These are phyloP conservation scores for Hippolais icterina DNA, from an alignment of 2,113 vertebrate species.

Conservation along the genomic window DNA sequence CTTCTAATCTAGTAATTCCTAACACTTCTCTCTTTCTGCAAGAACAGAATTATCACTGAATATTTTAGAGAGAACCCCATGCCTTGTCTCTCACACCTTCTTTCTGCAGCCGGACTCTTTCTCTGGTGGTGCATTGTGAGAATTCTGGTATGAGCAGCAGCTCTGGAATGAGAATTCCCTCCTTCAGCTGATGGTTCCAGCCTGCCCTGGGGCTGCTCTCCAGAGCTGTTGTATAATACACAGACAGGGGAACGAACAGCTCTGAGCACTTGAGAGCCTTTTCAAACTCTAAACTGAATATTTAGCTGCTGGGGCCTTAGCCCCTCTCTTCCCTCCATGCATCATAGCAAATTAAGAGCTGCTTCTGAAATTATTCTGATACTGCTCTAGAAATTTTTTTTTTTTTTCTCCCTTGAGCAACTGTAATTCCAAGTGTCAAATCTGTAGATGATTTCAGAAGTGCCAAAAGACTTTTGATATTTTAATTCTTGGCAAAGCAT, in stretches of 20 bases:
- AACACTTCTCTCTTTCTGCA: neutral
- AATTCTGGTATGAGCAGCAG: neutral
- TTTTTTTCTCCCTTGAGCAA: neutral
- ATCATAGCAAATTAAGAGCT: neutral
- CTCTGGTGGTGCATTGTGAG: neutral
- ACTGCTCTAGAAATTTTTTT: neutral
- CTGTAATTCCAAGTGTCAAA: neutral
- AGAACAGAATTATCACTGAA: neutral
- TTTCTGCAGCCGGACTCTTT: neutral
- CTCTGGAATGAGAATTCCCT: neutral
- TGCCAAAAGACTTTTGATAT: neutral
- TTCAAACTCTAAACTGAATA: neutral
- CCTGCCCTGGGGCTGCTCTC: neutral
- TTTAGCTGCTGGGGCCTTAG: neutral
- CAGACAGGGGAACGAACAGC: neutral
- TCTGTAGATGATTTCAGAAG: neutral
- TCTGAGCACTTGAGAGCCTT: neutral
- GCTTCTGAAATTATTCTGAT: neutral
- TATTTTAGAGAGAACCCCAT: neutral
- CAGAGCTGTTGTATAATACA: neutral
- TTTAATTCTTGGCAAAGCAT: neutral
- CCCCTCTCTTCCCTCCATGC: neutral
- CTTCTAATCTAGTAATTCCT: neutral
- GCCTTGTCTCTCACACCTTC: conserved; percentile 19
- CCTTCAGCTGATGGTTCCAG: neutral